phyloP scores from a whole-genome alignment of 2,113 vertebrate genomes.

The Heterotilapia buettikoferi region DNA sequence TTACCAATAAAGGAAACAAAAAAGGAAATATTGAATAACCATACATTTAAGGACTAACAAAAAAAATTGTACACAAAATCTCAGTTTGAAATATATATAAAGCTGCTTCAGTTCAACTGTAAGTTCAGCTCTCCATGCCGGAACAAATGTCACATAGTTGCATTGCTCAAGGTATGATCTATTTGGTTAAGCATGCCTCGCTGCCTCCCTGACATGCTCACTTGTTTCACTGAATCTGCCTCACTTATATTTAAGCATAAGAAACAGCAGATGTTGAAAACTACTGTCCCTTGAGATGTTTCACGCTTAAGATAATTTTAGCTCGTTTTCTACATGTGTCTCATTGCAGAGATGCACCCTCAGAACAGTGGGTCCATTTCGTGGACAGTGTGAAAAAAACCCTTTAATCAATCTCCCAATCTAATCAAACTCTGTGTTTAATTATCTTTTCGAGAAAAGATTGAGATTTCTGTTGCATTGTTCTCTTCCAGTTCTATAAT shows the following conservation, averaged over 20 bases:
- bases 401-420: not conserved
- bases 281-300: constrained; percentile 37
- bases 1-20: not conserved
- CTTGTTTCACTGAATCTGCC: constrained; percentile 40
- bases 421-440: not conserved
- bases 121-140: constrained; percentile 2
- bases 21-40: not conserved
- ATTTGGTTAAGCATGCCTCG: constrained; percentile 48
- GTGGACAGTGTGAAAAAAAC: not conserved
- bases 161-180: constrained; percentile 53
- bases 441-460: not conserved
- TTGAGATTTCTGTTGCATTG: not conserved
- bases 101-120: constrained; percentile 2
- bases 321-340: not conserved
- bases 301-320: constrained; percentile 30
- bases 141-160: constrained; percentile 48
- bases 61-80: not conserved
- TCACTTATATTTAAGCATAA: constrained; percentile 34
- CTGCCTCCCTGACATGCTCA: constrained; percentile 40
- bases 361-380: not conserved
- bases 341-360: not conserved
- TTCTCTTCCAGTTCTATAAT: not conserved
- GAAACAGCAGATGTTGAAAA: constrained; percentile 47
- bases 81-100: not conserved
- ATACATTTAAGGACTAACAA: not conserved